Evolutionary conservation across 1,140 invertebrate species (phyloP).

Genomic region (Drosophila lacertosa): DNA sequence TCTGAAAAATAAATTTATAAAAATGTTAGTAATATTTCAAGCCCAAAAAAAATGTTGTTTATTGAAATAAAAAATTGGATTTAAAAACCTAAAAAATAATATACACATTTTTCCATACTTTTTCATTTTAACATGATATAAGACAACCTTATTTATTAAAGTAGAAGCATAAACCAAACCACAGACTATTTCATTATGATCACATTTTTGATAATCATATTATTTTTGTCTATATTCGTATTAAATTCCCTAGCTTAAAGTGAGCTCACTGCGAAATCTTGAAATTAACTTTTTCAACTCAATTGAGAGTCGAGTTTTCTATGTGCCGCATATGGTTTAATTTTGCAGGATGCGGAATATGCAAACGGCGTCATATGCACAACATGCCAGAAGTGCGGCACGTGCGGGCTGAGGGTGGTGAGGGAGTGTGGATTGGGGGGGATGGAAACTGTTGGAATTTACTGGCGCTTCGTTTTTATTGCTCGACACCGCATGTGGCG

Average conservation of each 20-base stretch:
- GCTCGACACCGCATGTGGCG: slow-evolving; percentile 65
- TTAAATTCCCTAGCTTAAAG: neutral
- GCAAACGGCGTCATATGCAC: slow-evolving; percentile 18
- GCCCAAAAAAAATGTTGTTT: no score
- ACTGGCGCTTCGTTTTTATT: slow-evolving; percentile 69
- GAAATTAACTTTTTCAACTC: neutral
- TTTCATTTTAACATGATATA: no score
- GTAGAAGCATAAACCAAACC: no score
- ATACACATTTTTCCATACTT: no score
- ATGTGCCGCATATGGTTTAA: slow-evolving; percentile 13
- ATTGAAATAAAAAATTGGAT: no score
- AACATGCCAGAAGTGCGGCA: slow-evolving; percentile 3
- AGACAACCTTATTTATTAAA: no score
- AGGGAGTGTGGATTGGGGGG: neutral
- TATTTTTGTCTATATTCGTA: neutral
- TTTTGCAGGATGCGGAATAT: slow-evolving; percentile 37
- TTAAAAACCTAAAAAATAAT: no score
- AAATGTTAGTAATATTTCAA: no score
- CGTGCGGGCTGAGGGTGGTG: neutral
- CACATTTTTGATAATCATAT: no score
- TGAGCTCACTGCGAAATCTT: neutral
- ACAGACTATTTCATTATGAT: no score
- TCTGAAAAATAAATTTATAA: no score
- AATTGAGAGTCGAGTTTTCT: neutral
- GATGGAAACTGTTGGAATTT: slow-evolving; percentile 22